Evolutionary conservation across 2,113 vertebrate species (phyloP).

Genomic region (Notothenia rossii): DNA sequence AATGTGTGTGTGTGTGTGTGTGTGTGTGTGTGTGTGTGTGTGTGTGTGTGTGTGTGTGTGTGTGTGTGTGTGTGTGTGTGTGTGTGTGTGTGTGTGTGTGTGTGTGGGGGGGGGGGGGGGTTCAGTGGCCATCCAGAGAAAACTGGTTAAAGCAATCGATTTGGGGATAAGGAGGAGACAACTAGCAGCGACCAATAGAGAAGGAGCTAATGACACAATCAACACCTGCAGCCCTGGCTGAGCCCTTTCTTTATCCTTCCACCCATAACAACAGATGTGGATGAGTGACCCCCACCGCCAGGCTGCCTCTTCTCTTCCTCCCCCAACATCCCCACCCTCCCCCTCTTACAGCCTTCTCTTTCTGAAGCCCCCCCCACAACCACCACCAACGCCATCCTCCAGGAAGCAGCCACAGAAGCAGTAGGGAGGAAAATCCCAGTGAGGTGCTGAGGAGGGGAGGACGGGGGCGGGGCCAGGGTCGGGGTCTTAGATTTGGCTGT

Average conservation of each 20-base stretch:
- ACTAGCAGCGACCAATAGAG: conserved; percentile 72
- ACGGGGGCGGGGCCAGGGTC: conserved; percentile 56
- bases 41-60: conserved; percentile 4
- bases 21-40: conserved; percentile 21
- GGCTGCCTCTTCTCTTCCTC: conserved; percentile 29
- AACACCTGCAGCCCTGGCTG: conserved; percentile 81
- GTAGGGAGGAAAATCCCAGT: conserved; percentile 60
- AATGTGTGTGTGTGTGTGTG: conserved; percentile 6
- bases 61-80: conserved; percentile 21
- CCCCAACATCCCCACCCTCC: conserved; percentile 23
- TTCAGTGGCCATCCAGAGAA: conserved; percentile 71
- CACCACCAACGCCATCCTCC: conserved; percentile 54
- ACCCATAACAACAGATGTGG: conserved; percentile 81
- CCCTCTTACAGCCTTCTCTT: conserved; percentile 44
- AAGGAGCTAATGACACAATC: conserved; percentile 79
- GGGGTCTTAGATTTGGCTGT: conserved; percentile 80
- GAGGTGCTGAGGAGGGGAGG: conserved; percentile 52
- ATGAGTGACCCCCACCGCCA: conserved; percentile 75
- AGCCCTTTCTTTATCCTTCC: conserved; percentile 76
- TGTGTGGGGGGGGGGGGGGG: conserved; percentile 15
- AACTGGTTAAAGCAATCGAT: conserved; percentile 79
- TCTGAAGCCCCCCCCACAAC: conserved; percentile 37
- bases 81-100: too few species aligned
- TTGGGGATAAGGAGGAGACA: conserved; percentile 71
- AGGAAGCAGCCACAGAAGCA: conserved; percentile 75